Evolutionary conservation across 2,113 vertebrate genomes (phyloP), one percentile per base, ranked within the genome.

Genomic region (Cyprinodon brontotheroides): DNA sequence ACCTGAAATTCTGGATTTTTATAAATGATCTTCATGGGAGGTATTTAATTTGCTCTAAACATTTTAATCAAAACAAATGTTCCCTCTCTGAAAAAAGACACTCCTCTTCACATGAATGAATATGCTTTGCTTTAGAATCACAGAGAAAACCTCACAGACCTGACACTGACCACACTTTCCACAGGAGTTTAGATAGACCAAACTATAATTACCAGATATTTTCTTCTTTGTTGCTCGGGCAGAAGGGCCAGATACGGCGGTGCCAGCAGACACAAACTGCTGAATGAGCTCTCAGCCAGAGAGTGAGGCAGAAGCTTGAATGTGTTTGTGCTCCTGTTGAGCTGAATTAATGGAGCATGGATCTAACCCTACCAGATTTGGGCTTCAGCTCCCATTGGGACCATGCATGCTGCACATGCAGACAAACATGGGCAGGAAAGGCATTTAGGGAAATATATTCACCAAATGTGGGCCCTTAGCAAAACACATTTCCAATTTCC

Each of bases 301-400:
- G 39, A 72, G 66, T 62, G 38, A 4, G 20, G 63, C 12, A 70
- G 50, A 22, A 47, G 29, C 0, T 61, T 77, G 71, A 45, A 45
- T 45, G 1, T 59, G 22, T 20, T 59, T 47, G 20, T 20, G 48
- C 9, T 71, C 48, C 75, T 74, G 70, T 53, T 12, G 64, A 1
- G 74, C 70, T 78, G 47, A 75, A 40, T 64, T 70, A 81, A 79
- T 66, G 45, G 14, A 79, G 76, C 64, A 0, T 4, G 41, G 13
- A 8, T 4, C 29, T 0, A 9, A 43, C 53, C 0, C 43, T 47
- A 68, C 17, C 78, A 81, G 65, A 36, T 65, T 66, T 6, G 0
- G 41, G 64, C 41, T 74, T 10, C 50, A 1, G 37, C 63, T 74
- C 70, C 43, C 63, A 47, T 17, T 1, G 47, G 72, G 40, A 62